A percentile compares a stretch with the other conserved stretches of the same genome.
Evolutionary conservation across 2,888 invertebrate species (phyloP).

Genomic region (Cryptocephalus moraei): DNA sequence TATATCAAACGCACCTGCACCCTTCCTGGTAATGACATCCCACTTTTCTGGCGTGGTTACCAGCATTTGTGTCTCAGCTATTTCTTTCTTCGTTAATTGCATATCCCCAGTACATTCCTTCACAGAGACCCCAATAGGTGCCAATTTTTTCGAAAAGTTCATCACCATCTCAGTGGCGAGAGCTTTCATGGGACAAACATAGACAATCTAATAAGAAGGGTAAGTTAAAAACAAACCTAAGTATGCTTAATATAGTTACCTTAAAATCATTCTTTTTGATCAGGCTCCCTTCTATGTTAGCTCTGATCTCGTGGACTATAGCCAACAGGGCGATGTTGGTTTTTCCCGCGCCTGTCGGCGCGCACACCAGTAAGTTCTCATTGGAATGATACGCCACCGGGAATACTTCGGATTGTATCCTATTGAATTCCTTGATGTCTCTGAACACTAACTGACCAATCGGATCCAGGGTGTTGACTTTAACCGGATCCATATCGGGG

Average conservation of each 20-base stretch:
- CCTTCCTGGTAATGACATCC: slow-evolving; percentile 98
- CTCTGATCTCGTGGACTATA: slow-evolving; percentile 82
- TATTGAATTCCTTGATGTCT: slow-evolving; percentile 77
- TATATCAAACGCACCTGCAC: slow-evolving; percentile 46
- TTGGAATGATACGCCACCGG: slow-evolving; percentile 92
- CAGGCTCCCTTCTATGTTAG: slow-evolving; percentile 69
- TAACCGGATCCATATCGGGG: slow-evolving; percentile 44
- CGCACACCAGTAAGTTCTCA: slow-evolving; percentile 95
- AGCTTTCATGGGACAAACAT: slow-evolving; percentile 99
- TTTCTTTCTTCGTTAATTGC: slow-evolving; percentile 90
- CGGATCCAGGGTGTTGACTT: slow-evolving; percentile 43
- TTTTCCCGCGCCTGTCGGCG: slow-evolving; percentile 98
- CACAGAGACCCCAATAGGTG: slow-evolving; percentile 68
- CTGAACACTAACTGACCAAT: slow-evolving; percentile 84
- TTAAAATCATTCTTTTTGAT: slow-evolving; percentile 90
- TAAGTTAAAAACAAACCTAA: neutral
- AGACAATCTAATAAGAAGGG: slow-evolving; percentile 66
- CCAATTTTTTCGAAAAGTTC: slow-evolving; percentile 78
- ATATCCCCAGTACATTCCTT: slow-evolving; percentile 96
- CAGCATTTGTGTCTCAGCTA: slow-evolving; percentile 92
- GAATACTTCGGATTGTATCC: slow-evolving; percentile 93
- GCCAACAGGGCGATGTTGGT: slow-evolving; percentile 95
- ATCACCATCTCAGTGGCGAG: slow-evolving; percentile 96
- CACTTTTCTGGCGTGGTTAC: slow-evolving; percentile 99
- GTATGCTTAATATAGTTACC: slow-evolving; percentile 38